phyloP scores from a whole-genome alignment of 2,888 invertebrate species.

The Cheilosia pagana region DNA sequence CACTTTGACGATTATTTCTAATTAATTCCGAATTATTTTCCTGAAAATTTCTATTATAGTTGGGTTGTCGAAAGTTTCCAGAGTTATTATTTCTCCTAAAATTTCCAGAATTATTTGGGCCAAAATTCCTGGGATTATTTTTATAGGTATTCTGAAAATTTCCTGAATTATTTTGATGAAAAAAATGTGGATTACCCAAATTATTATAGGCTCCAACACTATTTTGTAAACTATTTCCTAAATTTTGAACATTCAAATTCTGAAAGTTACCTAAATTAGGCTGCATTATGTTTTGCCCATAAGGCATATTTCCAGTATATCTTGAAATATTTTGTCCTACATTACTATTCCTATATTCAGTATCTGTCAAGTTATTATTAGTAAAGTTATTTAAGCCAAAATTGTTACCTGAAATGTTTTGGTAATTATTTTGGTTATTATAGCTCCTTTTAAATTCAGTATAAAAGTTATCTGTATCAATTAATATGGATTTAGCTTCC shows the following conservation, averaged over 20 bases:
- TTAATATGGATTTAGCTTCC: constrained; percentile 34
- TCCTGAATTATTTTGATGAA: background rate
- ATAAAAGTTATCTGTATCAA: constrained; percentile 35
- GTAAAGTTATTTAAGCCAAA: no score
- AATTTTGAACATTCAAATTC: constrained; percentile 9
- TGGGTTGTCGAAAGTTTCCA: no score
- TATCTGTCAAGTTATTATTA: no score
- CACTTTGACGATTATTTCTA: background rate
- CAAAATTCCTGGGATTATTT: no score
- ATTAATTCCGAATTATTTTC: no score
- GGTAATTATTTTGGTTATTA: constrained; percentile 8
- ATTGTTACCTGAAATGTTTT: background rate
- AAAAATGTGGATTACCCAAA: background rate
- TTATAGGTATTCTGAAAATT: background rate
- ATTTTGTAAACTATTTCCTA: constrained; percentile 16
- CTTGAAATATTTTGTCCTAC: background rate
- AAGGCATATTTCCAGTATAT: constrained; percentile 4
- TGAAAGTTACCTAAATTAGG: constrained; percentile 23
- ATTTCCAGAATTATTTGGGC: no score
- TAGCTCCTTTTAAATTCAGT: constrained; percentile 10
- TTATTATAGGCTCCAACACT: background rate
- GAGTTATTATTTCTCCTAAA: no score
- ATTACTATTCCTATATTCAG: no score
- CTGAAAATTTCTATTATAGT: no score
- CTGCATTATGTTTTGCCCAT: constrained; percentile 13